A percentile compares a stretch with the other conserved stretches of the same genome.
These are phyloP conservation scores for Phortica variegata DNA, from an alignment of 1,140 invertebrate species.

Conservation along the genomic window DNA sequence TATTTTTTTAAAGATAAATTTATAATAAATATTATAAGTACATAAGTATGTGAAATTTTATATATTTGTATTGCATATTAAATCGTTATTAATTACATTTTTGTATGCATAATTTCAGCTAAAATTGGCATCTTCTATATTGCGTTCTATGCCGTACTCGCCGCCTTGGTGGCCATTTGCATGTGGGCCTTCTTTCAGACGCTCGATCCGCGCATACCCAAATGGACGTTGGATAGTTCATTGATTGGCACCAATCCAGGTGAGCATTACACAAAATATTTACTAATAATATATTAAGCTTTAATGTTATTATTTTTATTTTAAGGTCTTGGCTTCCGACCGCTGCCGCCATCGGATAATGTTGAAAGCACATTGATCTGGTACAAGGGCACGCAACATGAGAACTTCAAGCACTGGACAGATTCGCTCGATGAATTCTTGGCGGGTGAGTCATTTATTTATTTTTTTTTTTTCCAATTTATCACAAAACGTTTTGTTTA, in stretches of 20 bases:
- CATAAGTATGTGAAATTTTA: slow-evolving; percentile 10
- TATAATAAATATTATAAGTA: slow-evolving; percentile 5
- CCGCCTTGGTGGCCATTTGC: slow-evolving; percentile 83
- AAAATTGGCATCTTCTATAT: slow-evolving; percentile 92
- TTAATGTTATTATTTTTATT: slow-evolving; percentile 3
- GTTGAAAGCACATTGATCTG: slow-evolving; percentile 91
- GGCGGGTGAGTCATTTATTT: slow-evolving; percentile 66
- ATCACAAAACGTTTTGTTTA: too few species aligned
- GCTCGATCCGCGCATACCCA: slow-evolving; percentile 81
- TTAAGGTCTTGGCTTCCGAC: slow-evolving; percentile 87
- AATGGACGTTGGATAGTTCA: slow-evolving; percentile 77
- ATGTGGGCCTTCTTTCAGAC: slow-evolving; percentile 91
- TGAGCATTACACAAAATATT: slow-evolving; percentile 37
- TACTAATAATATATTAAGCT: slow-evolving; percentile 2
- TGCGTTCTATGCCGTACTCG: slow-evolving; percentile 84
- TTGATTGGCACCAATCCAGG: slow-evolving; percentile 91
- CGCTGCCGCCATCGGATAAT: slow-evolving; percentile 77
- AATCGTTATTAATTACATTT: slow-evolving; percentile 3
- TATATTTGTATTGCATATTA: slow-evolving; percentile 28
- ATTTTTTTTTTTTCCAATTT: too few species aligned
- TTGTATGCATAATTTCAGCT: slow-evolving; percentile 62
- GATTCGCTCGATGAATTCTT: slow-evolving; percentile 72
- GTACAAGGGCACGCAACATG: slow-evolving; percentile 76
- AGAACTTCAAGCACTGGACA: slow-evolving; percentile 77
- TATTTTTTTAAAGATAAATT: slow-evolving; percentile 11